These are phyloP conservation scores for Ectemnius lituratus DNA, from an alignment of 2,888 invertebrate species.

Conservation along the genomic window DNA sequence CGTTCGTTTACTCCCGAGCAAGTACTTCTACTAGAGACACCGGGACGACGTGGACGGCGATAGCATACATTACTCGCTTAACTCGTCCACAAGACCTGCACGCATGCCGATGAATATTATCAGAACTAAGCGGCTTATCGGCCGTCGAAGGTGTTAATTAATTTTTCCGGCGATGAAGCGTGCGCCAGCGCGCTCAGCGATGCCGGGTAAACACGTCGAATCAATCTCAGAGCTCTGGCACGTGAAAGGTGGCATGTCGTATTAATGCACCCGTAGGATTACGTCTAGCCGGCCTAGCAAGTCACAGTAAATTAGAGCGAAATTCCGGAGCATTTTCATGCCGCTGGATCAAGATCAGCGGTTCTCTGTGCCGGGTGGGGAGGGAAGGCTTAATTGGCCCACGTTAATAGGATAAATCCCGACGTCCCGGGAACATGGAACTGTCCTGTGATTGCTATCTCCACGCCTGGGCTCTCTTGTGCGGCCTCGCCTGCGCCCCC, in stretches of 20 bases:
- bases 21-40: slow-evolving; percentile 41
- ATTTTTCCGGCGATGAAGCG: slow-evolving; percentile 34
- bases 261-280: slow-evolving; percentile 16
- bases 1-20: slow-evolving; percentile 58
- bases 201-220: slow-evolving; percentile 44
- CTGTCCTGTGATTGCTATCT: no score
- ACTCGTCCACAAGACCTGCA: slow-evolving; percentile 34
- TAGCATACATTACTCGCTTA: slow-evolving; percentile 54
- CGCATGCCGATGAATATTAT: slow-evolving; percentile 40
- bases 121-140: slow-evolving; percentile 52
- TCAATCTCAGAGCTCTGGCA: slow-evolving; percentile 28
- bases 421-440: no score
- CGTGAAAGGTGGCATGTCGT: slow-evolving; percentile 25
- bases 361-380: no score
- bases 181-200: background rate
- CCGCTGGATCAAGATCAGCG: background rate
- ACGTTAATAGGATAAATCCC: no score
- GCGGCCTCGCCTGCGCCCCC: background rate
- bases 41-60: slow-evolving; percentile 38
- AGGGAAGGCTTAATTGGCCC: no score
- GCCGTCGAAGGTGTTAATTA: slow-evolving; percentile 54
- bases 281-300: slow-evolving; percentile 19
- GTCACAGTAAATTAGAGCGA: background rate
- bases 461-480: no score
- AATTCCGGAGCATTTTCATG: background rate